Percentiles rank a stretch among this genome's conserved stretches.
These are phyloP conservation scores for Asteroscopus sphinx DNA, from an alignment of 2,888 invertebrate species.

Conservation along the genomic window DNA sequence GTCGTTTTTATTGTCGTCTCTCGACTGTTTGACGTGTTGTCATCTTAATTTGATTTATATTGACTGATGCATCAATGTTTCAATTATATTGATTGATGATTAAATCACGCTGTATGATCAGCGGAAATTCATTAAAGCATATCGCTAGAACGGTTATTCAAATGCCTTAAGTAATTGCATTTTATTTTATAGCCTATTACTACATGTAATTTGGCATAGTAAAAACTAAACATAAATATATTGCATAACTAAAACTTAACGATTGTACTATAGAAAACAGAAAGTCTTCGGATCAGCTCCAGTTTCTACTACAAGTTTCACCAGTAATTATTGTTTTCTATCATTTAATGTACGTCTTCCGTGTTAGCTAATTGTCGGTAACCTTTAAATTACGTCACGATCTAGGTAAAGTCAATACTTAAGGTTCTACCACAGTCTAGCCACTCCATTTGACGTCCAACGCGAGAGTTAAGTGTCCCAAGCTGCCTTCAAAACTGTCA, in stretches of 20 bases:
- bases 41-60: slow-evolving; percentile 30
- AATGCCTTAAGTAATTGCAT: slow-evolving; percentile 52
- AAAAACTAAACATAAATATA: slow-evolving; percentile 37
- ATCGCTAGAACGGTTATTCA: slow-evolving; percentile 20
- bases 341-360: slow-evolving; percentile 79
- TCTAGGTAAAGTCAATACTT: slow-evolving; percentile 48
- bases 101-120: slow-evolving; percentile 33
- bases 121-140: slow-evolving; percentile 52
- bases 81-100: too few species aligned
- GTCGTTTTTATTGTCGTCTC: slow-evolving; percentile 51
- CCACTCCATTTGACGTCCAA: too few species aligned
- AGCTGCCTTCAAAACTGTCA: too few species aligned
- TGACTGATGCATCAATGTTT: slow-evolving; percentile 21
- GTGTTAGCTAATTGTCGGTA: slow-evolving; percentile 76
- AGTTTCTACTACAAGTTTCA: slow-evolving; percentile 74
- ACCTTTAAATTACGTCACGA: slow-evolving; percentile 74
- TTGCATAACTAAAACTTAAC: slow-evolving; percentile 49
- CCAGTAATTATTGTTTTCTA: slow-evolving; percentile 73
- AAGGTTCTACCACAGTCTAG: too few species aligned
- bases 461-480: too few species aligned
- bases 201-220: slow-evolving; percentile 44
- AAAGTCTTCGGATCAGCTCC: slow-evolving; percentile 66
- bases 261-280: slow-evolving; percentile 60
- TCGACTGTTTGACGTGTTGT: slow-evolving; percentile 44
- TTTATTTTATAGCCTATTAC: slow-evolving; percentile 53